Conservation (phyloP, 2,888 invertebrate species). For the Diaphora mendica region DNA sequence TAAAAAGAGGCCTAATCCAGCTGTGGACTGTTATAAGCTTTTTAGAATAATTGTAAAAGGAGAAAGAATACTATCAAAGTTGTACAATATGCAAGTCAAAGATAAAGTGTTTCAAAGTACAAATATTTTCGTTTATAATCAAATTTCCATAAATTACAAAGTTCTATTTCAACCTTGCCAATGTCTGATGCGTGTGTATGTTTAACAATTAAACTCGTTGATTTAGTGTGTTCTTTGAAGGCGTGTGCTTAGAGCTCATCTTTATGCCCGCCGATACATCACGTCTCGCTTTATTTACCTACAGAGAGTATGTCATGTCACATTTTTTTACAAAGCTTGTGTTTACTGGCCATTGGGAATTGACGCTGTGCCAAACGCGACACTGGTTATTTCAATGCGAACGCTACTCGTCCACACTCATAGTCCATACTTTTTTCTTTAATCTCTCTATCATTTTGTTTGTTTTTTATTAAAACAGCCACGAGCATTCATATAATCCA, state of each 20-base stretch:
- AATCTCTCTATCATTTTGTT: slow-evolving; percentile 37
- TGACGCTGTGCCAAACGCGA: slow-evolving; percentile 79
- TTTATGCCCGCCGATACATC: slow-evolving; percentile 61
- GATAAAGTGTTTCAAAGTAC: not conserved
- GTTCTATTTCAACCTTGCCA: slow-evolving; percentile 31
- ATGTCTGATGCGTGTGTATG: slow-evolving; percentile 53
- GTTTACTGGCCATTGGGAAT: slow-evolving; percentile 67
- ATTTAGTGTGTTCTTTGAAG: slow-evolving; percentile 72
- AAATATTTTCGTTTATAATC: slow-evolving; percentile 12
- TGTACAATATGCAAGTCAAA: not conserved
- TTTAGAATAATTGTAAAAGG: not conserved
- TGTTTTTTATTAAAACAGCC: slow-evolving; percentile 24
- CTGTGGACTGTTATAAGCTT: too few species aligned
- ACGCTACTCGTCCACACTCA: slow-evolving; percentile 49
- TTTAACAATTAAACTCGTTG: slow-evolving; percentile 62
- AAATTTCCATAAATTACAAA: slow-evolving; percentile 25
- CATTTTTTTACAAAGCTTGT: slow-evolving; percentile 72
- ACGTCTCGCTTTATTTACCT: slow-evolving; percentile 69
- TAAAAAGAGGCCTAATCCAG: too few species aligned
- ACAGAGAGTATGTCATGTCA: slow-evolving; percentile 61
- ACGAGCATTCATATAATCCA: slow-evolving; percentile 14
- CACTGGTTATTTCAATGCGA: slow-evolving; percentile 75
- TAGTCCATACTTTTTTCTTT: slow-evolving; percentile 28
- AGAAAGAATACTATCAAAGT: not conserved
- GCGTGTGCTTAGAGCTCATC: slow-evolving; percentile 54